Evolutionary conservation across 2,113 vertebrate species (phyloP).

Genomic region (Tricholaema leucomelas): DNA sequence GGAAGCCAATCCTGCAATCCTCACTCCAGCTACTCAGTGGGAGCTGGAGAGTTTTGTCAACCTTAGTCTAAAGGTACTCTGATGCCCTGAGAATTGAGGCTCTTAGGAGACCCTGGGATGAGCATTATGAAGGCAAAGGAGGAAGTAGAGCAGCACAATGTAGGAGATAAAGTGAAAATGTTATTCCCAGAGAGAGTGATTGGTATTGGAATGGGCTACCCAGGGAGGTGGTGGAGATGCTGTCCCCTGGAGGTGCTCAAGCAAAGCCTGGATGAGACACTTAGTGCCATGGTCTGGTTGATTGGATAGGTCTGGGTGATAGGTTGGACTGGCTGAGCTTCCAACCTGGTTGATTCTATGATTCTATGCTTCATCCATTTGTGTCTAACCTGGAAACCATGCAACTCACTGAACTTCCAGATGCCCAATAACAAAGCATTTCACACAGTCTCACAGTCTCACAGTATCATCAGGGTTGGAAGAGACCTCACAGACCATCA

Average conservation of each 20-base stretch:
- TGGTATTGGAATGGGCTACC: too few relatives aligned
- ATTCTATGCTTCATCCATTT: background rate
- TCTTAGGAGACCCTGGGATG: background rate
- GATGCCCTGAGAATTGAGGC: background rate
- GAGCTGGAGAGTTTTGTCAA: background rate
- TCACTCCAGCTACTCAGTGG: background rate
- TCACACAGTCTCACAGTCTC: too few relatives aligned
- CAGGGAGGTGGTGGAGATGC: too few relatives aligned
- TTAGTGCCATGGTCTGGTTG: too few relatives aligned
- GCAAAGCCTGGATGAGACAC: too few relatives aligned
- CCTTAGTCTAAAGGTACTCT: background rate
- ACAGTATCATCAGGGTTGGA: too few relatives aligned
- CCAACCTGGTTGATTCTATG: too few relatives aligned
- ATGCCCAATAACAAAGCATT: background rate
- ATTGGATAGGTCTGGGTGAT: too few relatives aligned
- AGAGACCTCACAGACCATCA: too few relatives aligned
- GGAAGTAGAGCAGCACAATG: background rate
- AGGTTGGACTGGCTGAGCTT: too few relatives aligned
- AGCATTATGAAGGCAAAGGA: background rate
- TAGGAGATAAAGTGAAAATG: background rate
- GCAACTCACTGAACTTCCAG: background rate
- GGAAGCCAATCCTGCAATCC: background rate
- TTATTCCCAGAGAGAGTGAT: too few relatives aligned
- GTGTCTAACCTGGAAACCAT: background rate
- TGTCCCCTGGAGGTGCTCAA: too few relatives aligned